Evolutionary conservation across 2,113 vertebrate species (phyloP).

Genomic region (Protobothrops flavoviridis): DNA sequence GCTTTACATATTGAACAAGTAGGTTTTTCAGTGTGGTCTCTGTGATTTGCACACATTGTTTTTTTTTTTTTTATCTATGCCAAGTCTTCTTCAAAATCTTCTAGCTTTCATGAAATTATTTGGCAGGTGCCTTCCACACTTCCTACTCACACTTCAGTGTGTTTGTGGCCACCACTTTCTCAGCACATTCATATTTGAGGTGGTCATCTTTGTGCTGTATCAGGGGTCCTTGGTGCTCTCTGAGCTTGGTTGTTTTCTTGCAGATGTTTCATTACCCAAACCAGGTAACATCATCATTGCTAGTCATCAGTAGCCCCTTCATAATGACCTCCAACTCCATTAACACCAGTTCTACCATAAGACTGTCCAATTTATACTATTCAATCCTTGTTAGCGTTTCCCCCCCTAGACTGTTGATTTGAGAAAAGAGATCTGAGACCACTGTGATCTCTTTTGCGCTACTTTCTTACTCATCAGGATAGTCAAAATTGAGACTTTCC

Average conservation of each 20-base stretch:
- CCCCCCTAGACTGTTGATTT: not conserved
- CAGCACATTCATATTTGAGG: not conserved
- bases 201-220: not conserved
- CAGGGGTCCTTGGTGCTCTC: not conserved
- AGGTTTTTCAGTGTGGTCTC: not conserved
- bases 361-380: not conserved
- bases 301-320: not conserved
- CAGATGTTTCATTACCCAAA: not conserved
- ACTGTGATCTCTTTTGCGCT: not conserved
- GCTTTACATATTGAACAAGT: not conserved
- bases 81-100: not conserved
- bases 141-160: not conserved
- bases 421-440: not conserved
- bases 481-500: not conserved
- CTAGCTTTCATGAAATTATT: not conserved
- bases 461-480: not conserved
- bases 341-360: not conserved
- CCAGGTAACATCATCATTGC: not conserved
- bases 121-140: not conserved
- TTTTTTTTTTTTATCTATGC: too few relatives aligned
- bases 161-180: not conserved
- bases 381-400: too few relatives aligned
- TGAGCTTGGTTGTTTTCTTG: not conserved
- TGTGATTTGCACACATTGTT: not conserved
- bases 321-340: not conserved